phyloP scores from a whole-genome alignment of 1,140 invertebrate genomes.

The Idris sp. region DNA sequence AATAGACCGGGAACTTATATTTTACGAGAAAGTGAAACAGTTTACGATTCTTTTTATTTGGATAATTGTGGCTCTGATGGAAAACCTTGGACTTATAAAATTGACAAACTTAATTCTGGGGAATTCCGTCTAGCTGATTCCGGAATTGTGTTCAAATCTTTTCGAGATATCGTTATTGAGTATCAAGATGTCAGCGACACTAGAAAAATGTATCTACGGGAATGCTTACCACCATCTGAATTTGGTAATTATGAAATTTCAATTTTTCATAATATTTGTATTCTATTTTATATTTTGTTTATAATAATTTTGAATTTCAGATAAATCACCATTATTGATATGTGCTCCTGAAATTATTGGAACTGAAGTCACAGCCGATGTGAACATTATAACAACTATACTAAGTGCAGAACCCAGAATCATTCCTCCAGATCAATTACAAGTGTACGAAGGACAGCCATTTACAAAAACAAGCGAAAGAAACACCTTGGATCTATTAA shows the following conservation, averaged over 20 bases:
- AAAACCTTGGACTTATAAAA: conserved; percentile 85
- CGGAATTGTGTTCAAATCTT: conserved; percentile 79
- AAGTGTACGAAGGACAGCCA: conserved; percentile 73
- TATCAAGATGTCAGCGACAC: conserved; percentile 80
- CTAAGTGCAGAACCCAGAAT: conserved; percentile 72
- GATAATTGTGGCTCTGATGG: conserved; percentile 87
- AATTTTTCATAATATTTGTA: background rate
- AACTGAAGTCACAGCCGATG: conserved; percentile 72
- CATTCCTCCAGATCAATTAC: conserved; percentile 70
- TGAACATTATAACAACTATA: conserved; percentile 68
- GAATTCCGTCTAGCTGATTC: conserved; percentile 78
- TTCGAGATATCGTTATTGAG: conserved; percentile 81
- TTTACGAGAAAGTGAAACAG: conserved; percentile 87
- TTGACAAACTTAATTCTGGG: conserved; percentile 78
- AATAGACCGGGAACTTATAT: conserved; percentile 88
- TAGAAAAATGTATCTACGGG: conserved; percentile 83
- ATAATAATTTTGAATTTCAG: conserved; percentile 72
- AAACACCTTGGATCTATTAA: conserved; percentile 48
- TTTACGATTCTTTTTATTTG: conserved; percentile 87
- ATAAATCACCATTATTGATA: conserved; percentile 86
- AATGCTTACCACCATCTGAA: conserved; percentile 90
- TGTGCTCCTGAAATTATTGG: conserved; percentile 78
- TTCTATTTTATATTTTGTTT: conserved; percentile 1
- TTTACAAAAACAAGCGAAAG: conserved; percentile 67
- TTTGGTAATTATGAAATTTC: conserved; percentile 81